These are phyloP conservation scores for Embidobia sp. DNA, from an alignment of 2,888 invertebrate genomes.

Conservation along the genomic window DNA sequence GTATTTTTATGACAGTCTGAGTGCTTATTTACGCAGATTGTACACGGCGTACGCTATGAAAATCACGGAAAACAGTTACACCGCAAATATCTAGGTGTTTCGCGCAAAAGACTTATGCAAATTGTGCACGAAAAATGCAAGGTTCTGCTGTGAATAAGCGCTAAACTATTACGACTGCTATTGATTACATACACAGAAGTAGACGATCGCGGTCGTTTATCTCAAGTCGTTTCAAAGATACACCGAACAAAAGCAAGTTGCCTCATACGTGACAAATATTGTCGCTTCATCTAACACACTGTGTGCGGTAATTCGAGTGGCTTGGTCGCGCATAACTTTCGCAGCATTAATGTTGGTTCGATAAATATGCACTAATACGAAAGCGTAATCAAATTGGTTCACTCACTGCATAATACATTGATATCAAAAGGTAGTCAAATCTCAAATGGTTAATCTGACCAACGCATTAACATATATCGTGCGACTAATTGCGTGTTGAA, in stretches of 20 bases:
- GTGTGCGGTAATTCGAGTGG: constrained; percentile 35
- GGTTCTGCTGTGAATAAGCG: constrained; percentile 22
- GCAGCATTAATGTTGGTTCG: constrained; percentile 30
- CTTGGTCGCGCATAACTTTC: constrained; percentile 37
- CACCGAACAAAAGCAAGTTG: constrained; percentile 27
- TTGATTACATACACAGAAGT: too few species aligned
- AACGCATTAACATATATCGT: constrained; percentile 14
- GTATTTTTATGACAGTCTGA: constrained; percentile 28
- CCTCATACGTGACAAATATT: constrained; percentile 10
- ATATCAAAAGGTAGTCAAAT: constrained; percentile 5
- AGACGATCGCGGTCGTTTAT: too few species aligned
- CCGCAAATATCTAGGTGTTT: constrained; percentile 15
- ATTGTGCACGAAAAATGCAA: constrained; percentile 14
- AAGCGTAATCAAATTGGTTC: constrained; percentile 29
- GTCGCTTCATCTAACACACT: constrained; percentile 41
- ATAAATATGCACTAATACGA: constrained; percentile 42
- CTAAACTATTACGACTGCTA: too few species aligned
- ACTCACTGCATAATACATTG: constrained; percentile 26
- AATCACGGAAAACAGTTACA: constrained; percentile 32
- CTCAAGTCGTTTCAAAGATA: constrained; percentile 5
- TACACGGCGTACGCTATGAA: constrained; percentile 2
- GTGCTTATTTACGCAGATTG: constrained; percentile 31
- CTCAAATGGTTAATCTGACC: not conserved
- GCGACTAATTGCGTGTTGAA: not conserved
- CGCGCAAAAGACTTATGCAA: constrained; percentile 21